Evolutionary conservation across 2,797 vertebrate species (phyloP), one percentile per base, ranked within the genome.

Genomic region (Manis pentadactyla): DNA sequence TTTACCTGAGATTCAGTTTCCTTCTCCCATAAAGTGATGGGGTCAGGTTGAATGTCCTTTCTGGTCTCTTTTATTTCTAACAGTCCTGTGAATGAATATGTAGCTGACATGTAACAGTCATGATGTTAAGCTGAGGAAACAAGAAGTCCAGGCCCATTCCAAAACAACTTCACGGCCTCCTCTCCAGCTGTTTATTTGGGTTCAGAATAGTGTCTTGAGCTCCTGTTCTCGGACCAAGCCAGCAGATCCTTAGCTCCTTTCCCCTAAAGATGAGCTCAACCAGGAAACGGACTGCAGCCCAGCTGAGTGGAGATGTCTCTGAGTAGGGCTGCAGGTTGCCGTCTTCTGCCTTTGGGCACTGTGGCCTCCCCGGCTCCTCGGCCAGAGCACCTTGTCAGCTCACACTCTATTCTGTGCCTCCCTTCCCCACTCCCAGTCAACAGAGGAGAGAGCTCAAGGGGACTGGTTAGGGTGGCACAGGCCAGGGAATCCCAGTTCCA

Each of bases 391-490:
- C 4, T 66, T 42, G 51, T 14, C 14, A 83, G 79, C 96, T 97
- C 93, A 74, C 31, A 75, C 0, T 96, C 88, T 78, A 89, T 34
- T 96, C 73, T 42, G 64, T 3, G 4, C 17, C 13, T 29, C 0
- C 14, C 9, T 2, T 2, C 18, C 3, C 12, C 0, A 74, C 95
- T 91, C 66, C 64, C 42, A 77, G 73, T 66, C 74, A 59, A 90
- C 89, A 69, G 71, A 79, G 86, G 97, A 97, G 90, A 96, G 97
- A 97, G 69, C 59, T 71, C 89, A 96, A 95, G 92, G 91, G 89
- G 95, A 68, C 61, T 39, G 82, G 84, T 77, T 74, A 27, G 61
- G 87, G 73, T 92, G 74, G 95, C 75, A 79, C 85, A 86, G 0
- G 87, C 91, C 18, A 12, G 19, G 77, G 39, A 25, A 42, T n/a